phyloP scores from a whole-genome alignment of 2,113 vertebrate genomes.

The Ophthalmolycus amberensis region DNA sequence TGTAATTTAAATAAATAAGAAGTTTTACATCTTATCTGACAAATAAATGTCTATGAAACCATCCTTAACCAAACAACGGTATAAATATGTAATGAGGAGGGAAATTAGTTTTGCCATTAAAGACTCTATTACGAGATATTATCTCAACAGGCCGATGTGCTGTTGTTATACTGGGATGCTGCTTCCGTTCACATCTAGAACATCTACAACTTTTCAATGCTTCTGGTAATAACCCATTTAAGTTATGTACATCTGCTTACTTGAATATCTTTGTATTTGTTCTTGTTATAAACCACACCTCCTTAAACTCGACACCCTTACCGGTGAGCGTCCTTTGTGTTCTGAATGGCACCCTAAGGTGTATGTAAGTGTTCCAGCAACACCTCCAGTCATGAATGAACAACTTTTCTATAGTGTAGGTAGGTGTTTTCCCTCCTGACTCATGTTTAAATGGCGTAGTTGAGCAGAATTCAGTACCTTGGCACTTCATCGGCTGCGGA shows the following conservation, averaged over 20 bases:
- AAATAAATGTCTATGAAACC: not conserved
- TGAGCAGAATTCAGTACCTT: not conserved
- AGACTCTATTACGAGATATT: not conserved
- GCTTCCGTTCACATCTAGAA: not conserved
- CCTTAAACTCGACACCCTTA: not conserved
- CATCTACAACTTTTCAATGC: not conserved
- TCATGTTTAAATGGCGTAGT: not conserved
- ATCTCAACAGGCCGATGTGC: not conserved
- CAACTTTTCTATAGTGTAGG: not conserved
- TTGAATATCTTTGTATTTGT: not conserved
- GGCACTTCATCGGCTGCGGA: not conserved
- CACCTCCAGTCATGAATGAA: not conserved
- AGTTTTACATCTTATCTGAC: constrained; percentile 2
- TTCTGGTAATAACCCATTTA: not conserved
- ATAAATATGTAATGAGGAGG: constrained; percentile 35
- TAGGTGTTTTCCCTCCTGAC: not conserved
- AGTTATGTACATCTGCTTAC: not conserved
- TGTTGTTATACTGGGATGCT: constrained; percentile 8
- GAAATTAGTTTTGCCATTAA: constrained; percentile 34
- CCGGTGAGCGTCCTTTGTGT: not conserved
- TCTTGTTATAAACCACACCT: not conserved
- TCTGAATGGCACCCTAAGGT: not conserved
- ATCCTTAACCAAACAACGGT: not conserved
- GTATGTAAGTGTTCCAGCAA: not conserved
- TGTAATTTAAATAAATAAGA: constrained; percentile 3